These are phyloP conservation scores for Monarcha castaneiventris DNA, from an alignment of 2,113 vertebrate genomes.

Conservation along the genomic window DNA sequence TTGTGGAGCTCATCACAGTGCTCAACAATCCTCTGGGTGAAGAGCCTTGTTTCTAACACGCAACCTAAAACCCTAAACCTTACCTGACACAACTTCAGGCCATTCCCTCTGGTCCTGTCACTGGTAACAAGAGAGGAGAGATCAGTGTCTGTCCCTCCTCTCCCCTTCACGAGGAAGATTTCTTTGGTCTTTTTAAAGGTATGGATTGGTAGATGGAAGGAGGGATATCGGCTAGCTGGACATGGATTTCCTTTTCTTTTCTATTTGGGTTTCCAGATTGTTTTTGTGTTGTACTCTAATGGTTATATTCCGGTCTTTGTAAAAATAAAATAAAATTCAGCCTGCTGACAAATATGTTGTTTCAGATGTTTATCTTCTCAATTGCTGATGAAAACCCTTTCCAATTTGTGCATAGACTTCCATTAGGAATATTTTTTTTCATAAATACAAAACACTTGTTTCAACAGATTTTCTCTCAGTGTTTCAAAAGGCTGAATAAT, in stretches of 20 bases:
- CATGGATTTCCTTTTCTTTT: neutral
- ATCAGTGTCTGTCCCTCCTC: neutral
- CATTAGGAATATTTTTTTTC: neutral
- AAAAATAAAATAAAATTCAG: neutral
- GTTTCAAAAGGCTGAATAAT: neutral
- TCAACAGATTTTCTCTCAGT: neutral
- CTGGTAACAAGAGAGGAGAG: neutral
- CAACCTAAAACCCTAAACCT: neutral
- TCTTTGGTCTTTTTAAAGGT: neutral
- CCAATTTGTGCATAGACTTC: neutral
- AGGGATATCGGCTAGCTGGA: neutral
- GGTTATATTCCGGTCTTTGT: neutral
- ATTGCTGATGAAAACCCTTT: neutral
- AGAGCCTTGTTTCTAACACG: neutral
- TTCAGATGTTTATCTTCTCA: neutral
- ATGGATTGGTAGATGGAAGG: neutral
- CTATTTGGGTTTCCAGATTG: neutral
- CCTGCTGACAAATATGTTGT: neutral
- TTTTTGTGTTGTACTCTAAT: neutral
- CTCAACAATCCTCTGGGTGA: neutral
- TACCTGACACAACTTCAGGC: neutral
- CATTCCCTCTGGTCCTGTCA: neutral
- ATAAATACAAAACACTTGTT: neutral
- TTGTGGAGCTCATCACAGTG: neutral
- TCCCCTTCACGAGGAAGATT: neutral